These are phyloP conservation scores for Tetrax tetrax DNA, from an alignment of 2,113 vertebrate species.

Conservation along the genomic window DNA sequence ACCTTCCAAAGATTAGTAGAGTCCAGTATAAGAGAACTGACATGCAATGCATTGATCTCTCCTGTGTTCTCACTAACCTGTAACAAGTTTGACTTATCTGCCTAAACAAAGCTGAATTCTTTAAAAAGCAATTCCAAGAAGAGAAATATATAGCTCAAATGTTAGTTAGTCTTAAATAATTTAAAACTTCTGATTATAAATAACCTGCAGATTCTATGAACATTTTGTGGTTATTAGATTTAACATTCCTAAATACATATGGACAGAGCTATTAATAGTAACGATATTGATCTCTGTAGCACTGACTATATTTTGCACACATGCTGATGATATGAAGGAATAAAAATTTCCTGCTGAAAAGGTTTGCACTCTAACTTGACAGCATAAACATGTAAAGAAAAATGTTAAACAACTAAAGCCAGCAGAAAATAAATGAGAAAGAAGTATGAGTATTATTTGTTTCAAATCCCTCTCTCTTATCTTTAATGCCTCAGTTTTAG, in stretches of 20 bases:
- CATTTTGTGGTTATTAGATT: background rate
- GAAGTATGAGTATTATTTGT: background rate
- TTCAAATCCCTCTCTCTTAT: background rate
- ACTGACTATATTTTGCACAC: background rate
- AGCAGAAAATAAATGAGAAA: background rate
- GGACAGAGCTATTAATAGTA: background rate
- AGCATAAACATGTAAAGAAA: background rate
- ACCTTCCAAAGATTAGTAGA: background rate
- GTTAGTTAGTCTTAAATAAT: background rate
- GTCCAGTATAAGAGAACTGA: background rate
- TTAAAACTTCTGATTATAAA: background rate
- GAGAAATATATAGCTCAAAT: background rate
- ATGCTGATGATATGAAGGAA: background rate
- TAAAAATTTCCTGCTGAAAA: background rate
- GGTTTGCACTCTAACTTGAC: background rate
- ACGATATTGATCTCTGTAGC: background rate
- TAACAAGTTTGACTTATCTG: background rate
- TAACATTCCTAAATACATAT: background rate
- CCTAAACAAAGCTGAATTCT: background rate
- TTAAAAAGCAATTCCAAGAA: background rate
- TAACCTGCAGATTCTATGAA: background rate
- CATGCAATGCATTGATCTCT: background rate
- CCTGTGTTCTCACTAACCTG: background rate
- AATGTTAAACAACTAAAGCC: background rate
- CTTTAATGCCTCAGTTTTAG: background rate